Evolutionary conservation across 2,888 invertebrate species (phyloP).

Genomic region (Apotomis betuletana): DNA sequence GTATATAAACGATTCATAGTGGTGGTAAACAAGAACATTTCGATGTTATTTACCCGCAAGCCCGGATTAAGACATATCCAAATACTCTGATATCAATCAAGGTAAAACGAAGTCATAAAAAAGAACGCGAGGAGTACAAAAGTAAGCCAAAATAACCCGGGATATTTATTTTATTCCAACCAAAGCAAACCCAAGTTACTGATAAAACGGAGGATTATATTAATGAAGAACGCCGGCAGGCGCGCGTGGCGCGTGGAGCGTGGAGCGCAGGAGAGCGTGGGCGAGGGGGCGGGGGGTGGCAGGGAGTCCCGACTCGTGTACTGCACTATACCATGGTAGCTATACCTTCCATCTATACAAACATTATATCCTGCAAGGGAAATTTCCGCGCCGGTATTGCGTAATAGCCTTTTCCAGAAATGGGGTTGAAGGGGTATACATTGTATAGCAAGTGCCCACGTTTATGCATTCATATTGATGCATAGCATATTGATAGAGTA

Average conservation of each 20-base stretch:
- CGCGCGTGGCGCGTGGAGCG: slow-evolving; percentile 29
- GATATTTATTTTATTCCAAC: slow-evolving; percentile 11
- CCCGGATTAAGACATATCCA: not conserved
- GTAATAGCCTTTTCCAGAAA: slow-evolving; percentile 26
- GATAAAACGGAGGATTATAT: slow-evolving; percentile 35
- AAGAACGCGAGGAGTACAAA: not conserved
- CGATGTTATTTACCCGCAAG: not conserved
- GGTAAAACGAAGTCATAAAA: not conserved
- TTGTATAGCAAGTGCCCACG: too few relatives aligned
- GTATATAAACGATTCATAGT: not conserved
- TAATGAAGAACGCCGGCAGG: slow-evolving; percentile 32
- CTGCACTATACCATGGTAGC: slow-evolving; percentile 39
- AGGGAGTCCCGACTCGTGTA: slow-evolving; percentile 37
- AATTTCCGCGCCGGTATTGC: slow-evolving; percentile 26
- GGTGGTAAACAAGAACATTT: not conserved
- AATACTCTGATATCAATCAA: not conserved
- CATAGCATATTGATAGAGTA: too few relatives aligned
- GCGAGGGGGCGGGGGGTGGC: slow-evolving; percentile 28
- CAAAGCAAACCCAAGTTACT: slow-evolving; percentile 32
- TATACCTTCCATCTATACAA: slow-evolving; percentile 26
- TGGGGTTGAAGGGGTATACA: not conserved
- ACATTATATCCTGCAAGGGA: slow-evolving; percentile 30
- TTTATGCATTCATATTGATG: too few relatives aligned
- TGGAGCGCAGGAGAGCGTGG: slow-evolving; percentile 18
- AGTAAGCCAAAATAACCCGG: not conserved